Conservation (phyloP, 2,888 invertebrate species). For the Drosophila parthenogenetica region DNA sequence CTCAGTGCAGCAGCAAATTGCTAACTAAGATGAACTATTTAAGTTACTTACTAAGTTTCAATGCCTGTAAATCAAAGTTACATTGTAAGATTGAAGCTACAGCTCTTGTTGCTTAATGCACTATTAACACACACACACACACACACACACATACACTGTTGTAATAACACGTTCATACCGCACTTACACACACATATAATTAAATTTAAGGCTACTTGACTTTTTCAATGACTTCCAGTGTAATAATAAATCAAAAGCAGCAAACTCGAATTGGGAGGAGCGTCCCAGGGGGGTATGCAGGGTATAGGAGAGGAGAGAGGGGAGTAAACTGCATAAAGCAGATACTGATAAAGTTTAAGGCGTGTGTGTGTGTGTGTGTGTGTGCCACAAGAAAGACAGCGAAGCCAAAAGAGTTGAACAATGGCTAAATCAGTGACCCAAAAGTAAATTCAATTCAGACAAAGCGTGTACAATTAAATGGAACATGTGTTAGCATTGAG, state of each 20-base stretch:
- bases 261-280: slow-evolving; percentile 26
- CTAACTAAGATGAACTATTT: slow-evolving; percentile 10
- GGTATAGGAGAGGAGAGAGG: neutral
- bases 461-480: slow-evolving; percentile 10
- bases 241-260: slow-evolving; percentile 63
- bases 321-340: slow-evolving; percentile 26
- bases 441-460: slow-evolving; percentile 12
- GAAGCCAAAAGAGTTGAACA: slow-evolving; percentile 19
- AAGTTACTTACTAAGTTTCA: slow-evolving; percentile 16
- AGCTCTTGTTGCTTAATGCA: slow-evolving; percentile 34
- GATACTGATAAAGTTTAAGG: slow-evolving; percentile 24
- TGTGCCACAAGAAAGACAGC: neutral
- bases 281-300: too few species aligned
- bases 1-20: neutral
- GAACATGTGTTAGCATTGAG: neutral
- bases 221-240: slow-evolving; percentile 78
- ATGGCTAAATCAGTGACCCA: slow-evolving; percentile 29
- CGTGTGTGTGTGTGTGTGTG: slow-evolving; percentile 14
- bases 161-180: slow-evolving; percentile 26
- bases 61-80: slow-evolving; percentile 35
- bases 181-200: slow-evolving; percentile 41
- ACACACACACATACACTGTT: slow-evolving; percentile 1
- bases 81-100: slow-evolving; percentile 36
- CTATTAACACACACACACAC: slow-evolving; percentile 3
- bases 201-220: slow-evolving; percentile 72